Evolutionary conservation across 2,888 invertebrate genomes (phyloP), one percentile per base, ranked within the genome.

Genomic region (Rosalia funebris): DNA sequence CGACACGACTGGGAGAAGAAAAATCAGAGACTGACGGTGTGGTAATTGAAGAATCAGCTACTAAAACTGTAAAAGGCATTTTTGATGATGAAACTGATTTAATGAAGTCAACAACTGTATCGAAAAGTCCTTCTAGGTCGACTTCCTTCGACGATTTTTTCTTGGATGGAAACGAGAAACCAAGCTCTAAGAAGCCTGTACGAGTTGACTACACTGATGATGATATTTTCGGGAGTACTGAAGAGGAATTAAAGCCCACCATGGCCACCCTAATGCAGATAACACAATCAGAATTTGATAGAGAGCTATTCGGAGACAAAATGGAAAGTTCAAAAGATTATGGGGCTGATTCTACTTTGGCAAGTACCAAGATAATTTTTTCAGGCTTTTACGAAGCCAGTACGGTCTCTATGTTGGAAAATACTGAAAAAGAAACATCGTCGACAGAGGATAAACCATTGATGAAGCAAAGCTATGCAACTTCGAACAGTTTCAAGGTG

Each of bases 401-500:
- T 25, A 72, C 70, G 5, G 44, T 55, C 52, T 69, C 54, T n/a
- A 54, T 54, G 48, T 34, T 66, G 50, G 66, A 45, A n/a, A 60
- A 47, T 12, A 54, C 36, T 2, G 52, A 59, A 36, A 46, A 57
- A 66, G 25, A 25, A 25, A 25, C 25, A 25, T 5, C 25, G 25
- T 25, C 25, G 25, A n/a, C n/a, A 17, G 62, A 63, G 46, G 25
- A 47, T 59, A 39, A 48, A 37, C 72, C 80, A 20, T 65, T 71
- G 32, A 83, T 82, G 5, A 83, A 82, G 60, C 84, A 84, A 71
- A 85, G 85, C 55, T 82, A 82, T 10, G 82, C 82, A 60, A 85
- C 84, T 45, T 85, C 85, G 1, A 83, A 85, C 2, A 86, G 84
- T 73, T 81, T 83, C 50, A 81, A 84, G 72, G 81, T 86, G 5